Percentiles rank a stretch among this genome's conserved stretches.
phyloP scores from a whole-genome alignment of 2,113 vertebrate genomes.

The Vimba vimba region DNA sequence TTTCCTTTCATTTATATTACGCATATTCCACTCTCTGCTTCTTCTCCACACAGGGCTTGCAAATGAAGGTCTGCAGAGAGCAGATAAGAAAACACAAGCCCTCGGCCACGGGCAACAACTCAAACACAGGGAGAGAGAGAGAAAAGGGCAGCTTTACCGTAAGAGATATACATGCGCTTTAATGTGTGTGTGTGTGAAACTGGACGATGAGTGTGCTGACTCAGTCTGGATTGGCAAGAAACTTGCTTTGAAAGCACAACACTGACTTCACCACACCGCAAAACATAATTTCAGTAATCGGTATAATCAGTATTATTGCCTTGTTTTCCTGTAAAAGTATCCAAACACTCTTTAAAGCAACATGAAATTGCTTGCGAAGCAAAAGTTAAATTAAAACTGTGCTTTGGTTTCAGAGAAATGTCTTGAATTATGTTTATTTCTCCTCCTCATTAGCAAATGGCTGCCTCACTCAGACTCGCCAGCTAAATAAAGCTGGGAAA shows the following conservation, averaged over 20 bases:
- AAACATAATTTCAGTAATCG: neutral
- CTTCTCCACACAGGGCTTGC: constrained; percentile 7
- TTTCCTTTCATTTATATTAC: constrained; percentile 23
- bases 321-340: neutral
- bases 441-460: neutral
- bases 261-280: neutral
- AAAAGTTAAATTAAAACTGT: neutral
- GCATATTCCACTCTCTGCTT: neutral
- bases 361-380: neutral
- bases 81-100: constrained; percentile 9
- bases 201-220: constrained; percentile 4
- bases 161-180: neutral
- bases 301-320: neutral
- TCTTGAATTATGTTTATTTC: neutral
- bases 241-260: constrained; percentile 1
- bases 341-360: neutral
- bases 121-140: neutral
- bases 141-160: constrained; percentile 19
- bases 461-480: neutral
- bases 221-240: constrained; percentile 21
- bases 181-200: constrained; percentile 14
- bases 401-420: neutral
- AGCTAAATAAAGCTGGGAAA: neutral
- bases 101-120: neutral
- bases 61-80: constrained; percentile 20